phyloP scores from a whole-genome alignment of 2,797 vertebrate species.

The Sebastes matsubarae region DNA sequence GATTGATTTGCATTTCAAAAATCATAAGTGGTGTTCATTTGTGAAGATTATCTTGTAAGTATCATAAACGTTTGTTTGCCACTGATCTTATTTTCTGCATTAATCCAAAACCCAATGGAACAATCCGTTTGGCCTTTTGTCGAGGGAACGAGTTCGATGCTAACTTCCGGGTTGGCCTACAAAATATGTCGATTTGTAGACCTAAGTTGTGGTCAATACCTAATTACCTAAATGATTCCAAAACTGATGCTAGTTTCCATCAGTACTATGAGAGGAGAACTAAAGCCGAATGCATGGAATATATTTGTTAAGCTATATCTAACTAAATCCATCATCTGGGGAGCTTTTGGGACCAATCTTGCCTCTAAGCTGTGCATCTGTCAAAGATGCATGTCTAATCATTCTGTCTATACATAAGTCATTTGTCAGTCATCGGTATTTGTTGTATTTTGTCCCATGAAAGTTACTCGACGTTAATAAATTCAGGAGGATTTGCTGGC shows the following conservation, averaged over 20 bases:
- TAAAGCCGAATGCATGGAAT: neutral
- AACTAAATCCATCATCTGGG: neutral
- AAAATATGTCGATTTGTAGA: too few species aligned
- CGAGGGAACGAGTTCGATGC: too few species aligned
- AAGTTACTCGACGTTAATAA: neutral
- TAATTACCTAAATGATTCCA: neutral
- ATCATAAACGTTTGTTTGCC: too few species aligned
- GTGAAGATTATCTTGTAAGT: too few species aligned
- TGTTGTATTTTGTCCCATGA: neutral
- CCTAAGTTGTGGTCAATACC: neutral
- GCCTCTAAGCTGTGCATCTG: neutral
- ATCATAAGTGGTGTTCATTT: too few species aligned
- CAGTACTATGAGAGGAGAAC: neutral
- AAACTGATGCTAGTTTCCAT: neutral
- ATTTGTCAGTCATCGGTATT: neutral
- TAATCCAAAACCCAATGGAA: too few species aligned
- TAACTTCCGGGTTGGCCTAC: too few species aligned
- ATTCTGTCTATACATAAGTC: neutral
- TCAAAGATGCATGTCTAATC: neutral
- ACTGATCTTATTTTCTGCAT: too few species aligned
- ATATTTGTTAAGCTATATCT: neutral
- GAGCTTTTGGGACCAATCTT: neutral
- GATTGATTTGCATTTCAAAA: too few species aligned
- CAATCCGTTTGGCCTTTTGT: accelerated
- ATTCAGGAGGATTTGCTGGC: neutral